Conservation (phyloP, 2,113 vertebrate genomes). For the Saccopteryx leptura region DNA sequence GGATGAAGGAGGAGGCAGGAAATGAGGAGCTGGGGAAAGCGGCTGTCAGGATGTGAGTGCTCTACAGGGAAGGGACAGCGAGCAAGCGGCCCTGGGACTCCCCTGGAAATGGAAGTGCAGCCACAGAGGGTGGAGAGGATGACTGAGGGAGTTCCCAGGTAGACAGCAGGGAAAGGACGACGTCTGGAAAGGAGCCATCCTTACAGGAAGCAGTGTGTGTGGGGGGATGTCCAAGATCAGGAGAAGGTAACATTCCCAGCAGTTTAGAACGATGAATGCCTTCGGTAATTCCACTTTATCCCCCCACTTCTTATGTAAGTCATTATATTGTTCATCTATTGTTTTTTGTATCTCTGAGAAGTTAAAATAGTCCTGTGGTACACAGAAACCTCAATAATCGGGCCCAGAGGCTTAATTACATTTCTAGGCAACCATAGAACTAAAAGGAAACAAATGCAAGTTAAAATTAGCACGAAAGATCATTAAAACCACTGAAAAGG, state of each 20-base stretch:
- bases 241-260: not conserved
- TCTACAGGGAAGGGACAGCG: not conserved
- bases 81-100: not conserved
- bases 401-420: constrained; percentile 26
- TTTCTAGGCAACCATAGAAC: not conserved
- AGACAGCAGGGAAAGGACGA: not conserved
- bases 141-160: not conserved
- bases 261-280: not conserved
- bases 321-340: not conserved
- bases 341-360: not conserved
- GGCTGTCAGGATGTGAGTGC: not conserved
- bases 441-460: constrained; percentile 3
- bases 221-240: not conserved
- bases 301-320: not conserved
- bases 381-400: not conserved
- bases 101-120: not conserved
- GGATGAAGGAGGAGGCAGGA: not conserved
- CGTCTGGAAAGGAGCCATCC: not conserved
- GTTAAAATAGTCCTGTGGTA: not conserved
- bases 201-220: not conserved
- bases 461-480: constrained; percentile 24
- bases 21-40: not conserved
- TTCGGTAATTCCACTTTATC: not conserved
- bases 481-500: not conserved
- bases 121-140: not conserved